Evolutionary conservation across 2,888 invertebrate species (phyloP).

Genomic region (Steinernema carpocapsae): DNA sequence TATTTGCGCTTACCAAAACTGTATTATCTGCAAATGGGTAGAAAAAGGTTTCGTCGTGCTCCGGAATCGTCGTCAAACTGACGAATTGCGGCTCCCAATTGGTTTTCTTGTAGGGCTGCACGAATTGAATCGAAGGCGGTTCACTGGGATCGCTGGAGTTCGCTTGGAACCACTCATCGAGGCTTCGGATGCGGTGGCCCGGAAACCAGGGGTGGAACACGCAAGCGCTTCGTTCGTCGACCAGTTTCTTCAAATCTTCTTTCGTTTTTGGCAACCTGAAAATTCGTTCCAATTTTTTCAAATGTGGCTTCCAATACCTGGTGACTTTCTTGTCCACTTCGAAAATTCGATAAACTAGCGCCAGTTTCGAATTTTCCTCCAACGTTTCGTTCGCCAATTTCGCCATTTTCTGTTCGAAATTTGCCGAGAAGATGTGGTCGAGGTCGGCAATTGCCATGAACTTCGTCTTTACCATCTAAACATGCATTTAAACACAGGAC

Average conservation of each 20-base stretch:
- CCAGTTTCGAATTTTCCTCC: slow-evolving; percentile 40
- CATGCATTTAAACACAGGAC: too few species aligned
- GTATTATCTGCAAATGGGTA: slow-evolving; percentile 49
- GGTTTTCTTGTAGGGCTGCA: slow-evolving; percentile 30
- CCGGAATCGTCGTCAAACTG: slow-evolving; percentile 39
- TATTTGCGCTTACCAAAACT: slow-evolving; percentile 42
- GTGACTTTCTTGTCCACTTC: slow-evolving; percentile 41
- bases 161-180: slow-evolving; percentile 45
- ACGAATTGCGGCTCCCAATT: slow-evolving; percentile 51
- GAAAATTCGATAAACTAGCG: slow-evolving; percentile 48
- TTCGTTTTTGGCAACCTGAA: slow-evolving; percentile 40
- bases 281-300: not conserved
- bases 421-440: slow-evolving; percentile 46
- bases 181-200: slow-evolving; percentile 42
- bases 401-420: slow-evolving; percentile 44
- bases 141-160: slow-evolving; percentile 24
- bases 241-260: slow-evolving; percentile 38
- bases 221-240: slow-evolving; percentile 36
- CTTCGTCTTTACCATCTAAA: slow-evolving; percentile 41
- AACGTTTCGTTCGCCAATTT: slow-evolving; percentile 37
- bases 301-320: not conserved
- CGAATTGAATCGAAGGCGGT: slow-evolving; percentile 38
- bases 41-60: slow-evolving; percentile 45
- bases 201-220: slow-evolving; percentile 50
- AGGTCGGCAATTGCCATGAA: slow-evolving; percentile 49